Evolutionary conservation across 1,140 invertebrate species (phyloP).

Genomic region (Drosophila ambigua): DNA sequence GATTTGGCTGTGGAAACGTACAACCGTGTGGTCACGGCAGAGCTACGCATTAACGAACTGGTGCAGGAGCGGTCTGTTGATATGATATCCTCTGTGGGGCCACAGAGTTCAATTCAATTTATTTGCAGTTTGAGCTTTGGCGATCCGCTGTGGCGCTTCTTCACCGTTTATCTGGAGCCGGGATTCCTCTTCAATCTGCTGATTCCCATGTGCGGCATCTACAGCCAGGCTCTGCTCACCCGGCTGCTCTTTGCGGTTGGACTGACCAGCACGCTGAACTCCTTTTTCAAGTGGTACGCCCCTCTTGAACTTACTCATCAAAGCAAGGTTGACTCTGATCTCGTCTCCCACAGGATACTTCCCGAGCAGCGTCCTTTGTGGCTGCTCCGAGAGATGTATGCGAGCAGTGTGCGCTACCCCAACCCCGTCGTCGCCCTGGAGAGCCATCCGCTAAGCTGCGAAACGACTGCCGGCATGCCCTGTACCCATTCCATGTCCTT

Average conservation of each 20-base stretch:
- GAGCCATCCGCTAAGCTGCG: conserved; percentile 61
- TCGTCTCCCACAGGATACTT: conserved; percentile 47
- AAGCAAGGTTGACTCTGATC: not conserved
- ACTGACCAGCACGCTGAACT: conserved; percentile 54
- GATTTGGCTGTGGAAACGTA: conserved; percentile 37
- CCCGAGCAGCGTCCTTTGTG: conserved; percentile 69
- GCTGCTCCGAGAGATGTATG: conserved; percentile 65
- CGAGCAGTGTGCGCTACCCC: not conserved
- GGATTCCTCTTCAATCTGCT: conserved; percentile 53
- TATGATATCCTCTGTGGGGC: too few species aligned
- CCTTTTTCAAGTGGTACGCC: conserved; percentile 70
- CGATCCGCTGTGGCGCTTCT: conserved; percentile 42
- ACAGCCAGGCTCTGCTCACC: conserved; percentile 51
- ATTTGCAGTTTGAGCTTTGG: conserved; percentile 33
- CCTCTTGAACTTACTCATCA: too few species aligned
- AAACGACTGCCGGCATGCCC: conserved; percentile 68
- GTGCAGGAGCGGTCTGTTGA: conserved; percentile 56
- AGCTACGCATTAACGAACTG: conserved; percentile 65
- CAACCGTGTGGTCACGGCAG: conserved; percentile 35
- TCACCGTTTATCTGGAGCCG: conserved; percentile 53
- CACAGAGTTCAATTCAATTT: not conserved
- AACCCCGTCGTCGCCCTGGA: conserved; percentile 41
- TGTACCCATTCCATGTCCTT: conserved; percentile 64
- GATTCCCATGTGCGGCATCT: conserved; percentile 63
- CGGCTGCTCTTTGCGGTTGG: conserved; percentile 48